These are phyloP conservation scores for Himalopsyche tibetana DNA, from an alignment of 2,888 invertebrate genomes.

Conservation along the genomic window DNA sequence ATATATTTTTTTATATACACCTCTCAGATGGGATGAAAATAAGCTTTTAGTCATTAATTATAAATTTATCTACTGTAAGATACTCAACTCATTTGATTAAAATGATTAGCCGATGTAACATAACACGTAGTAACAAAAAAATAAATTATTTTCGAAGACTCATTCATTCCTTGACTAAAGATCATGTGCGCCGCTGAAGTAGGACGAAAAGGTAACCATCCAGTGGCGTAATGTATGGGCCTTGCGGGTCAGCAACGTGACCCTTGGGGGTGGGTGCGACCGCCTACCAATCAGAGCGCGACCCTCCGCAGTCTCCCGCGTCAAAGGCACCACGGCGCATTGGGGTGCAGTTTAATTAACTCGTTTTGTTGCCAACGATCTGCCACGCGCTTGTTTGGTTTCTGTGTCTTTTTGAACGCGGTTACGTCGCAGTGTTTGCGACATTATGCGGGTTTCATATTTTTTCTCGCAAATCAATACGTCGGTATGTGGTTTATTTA, in stretches of 20 bases:
- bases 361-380: neutral
- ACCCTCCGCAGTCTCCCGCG: constrained; percentile 33
- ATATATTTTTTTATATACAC: no score
- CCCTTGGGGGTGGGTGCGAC: neutral
- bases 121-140: no score
- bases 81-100: no score
- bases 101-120: no score
- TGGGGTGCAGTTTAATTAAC: constrained; percentile 34
- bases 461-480: no score
- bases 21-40: no score
- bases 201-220: neutral
- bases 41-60: no score
- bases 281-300: neutral
- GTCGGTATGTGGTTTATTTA: no score
- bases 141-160: no score
- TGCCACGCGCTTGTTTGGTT: neutral
- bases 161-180: no score
- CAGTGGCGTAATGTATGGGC: constrained; percentile 18
- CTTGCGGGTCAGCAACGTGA: constrained; percentile 11
- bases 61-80: no score
- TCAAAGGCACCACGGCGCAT: constrained; percentile 20
- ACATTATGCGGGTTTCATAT: neutral
- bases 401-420: neutral
- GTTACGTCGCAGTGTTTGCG: neutral
- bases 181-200: neutral